Base-by-base conservation (phyloP, 2,113 vertebrate species). In the Grantiella picta region DNA sequence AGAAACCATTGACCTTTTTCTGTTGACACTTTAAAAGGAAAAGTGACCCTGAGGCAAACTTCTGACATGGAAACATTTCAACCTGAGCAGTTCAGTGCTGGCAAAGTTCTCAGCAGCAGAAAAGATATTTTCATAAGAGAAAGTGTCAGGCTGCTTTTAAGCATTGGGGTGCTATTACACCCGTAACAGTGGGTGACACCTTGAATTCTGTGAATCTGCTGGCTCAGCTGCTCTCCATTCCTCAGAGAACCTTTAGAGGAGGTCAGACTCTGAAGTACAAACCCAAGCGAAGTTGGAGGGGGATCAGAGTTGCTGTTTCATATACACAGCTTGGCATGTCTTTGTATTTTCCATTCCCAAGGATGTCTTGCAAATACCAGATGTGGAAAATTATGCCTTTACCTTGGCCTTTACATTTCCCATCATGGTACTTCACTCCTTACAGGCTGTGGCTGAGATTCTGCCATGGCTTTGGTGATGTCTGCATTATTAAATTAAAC, bases 21-120 rank as follows among this genome's bases (percentile, higher is more conserved):
- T 92, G 50, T 82, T 93, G 85, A 94, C n/a, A 16, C 53, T 76
- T 93, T 11, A 56, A 63, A 90, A 86, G 44, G 63, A 86, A 72
- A 92, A 82, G 63, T 85, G 65, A 86, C 75, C 88, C 82, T 70
- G 63, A 92, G 89, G 91, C 83, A 84, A 75, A 75, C 52, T 73
- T 79, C 77, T 86, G 95, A 69, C 3, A 0, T 81, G 80, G 69
- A 94, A 78, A 52, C 45, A 36, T 70, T 83, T 94, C 83, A 84
- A 13, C 64, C 86, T 89, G 71, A 92, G 60, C 50, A 33, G 25
- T 77, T 89, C 35, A 45, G 42, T 35, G 38, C 56, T 68, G 53
- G 80, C 60, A 53, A 70, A 90, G 38, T 59, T 86, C 49, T 91
- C 31, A 14, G 72, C 60, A 79, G 24, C 4, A 10, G 72, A 59